Conservation (phyloP, 2,888 invertebrate genomes). For the Agrochola lychnidis region DNA sequence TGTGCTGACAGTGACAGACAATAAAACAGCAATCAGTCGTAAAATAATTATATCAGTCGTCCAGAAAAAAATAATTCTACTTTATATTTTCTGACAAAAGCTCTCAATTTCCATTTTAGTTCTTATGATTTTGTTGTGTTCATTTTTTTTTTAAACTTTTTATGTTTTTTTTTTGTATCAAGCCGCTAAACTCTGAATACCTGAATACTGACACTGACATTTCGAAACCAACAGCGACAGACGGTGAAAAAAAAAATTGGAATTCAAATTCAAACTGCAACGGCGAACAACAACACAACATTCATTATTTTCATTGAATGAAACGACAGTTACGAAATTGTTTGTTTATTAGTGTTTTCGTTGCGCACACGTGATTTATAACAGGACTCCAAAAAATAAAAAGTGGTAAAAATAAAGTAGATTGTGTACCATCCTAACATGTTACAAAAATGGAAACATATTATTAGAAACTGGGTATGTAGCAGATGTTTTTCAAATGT, state of each 20-base stretch:
- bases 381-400: constrained; percentile 20
- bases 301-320: constrained; percentile 64
- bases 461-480: constrained; percentile 87
- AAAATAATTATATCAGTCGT: neutral
- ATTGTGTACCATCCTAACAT: constrained; percentile 70
- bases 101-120: neutral
- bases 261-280: constrained; percentile 81
- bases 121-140: neutral
- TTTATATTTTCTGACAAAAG: neutral
- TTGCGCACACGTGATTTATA: constrained; percentile 43
- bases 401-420: constrained; percentile 50
- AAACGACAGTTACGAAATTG: constrained; percentile 74
- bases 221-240: constrained; percentile 41
- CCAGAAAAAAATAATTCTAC: constrained; percentile 4
- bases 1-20: neutral
- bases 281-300: constrained; percentile 76
- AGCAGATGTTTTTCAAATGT: constrained; percentile 46
- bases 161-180: neutral
- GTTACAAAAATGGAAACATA: constrained; percentile 86
- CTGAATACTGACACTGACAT: constrained; percentile 48
- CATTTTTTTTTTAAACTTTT: neutral
- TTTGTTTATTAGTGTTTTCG: constrained; percentile 73
- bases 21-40: neutral
- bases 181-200: constrained; percentile 18
- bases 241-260: constrained; percentile 66